Percentiles rank a stretch among this genome's conserved stretches.
phyloP scores from a whole-genome alignment of 2,888 invertebrate genomes.

The Morpho deidamia region DNA sequence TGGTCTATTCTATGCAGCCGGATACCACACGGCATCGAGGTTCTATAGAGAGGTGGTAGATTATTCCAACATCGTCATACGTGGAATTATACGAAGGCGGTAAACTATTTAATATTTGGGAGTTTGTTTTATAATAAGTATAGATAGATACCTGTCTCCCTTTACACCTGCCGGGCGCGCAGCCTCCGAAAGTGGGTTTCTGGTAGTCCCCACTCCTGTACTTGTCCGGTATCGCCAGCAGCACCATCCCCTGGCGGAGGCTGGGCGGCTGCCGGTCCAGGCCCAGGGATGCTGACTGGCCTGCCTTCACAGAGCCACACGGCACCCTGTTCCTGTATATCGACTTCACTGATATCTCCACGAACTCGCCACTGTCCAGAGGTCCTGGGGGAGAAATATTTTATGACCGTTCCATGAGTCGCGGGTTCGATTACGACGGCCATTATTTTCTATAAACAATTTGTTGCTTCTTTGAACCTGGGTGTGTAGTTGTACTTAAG shows the following conservation, averaged over 20 bases:
- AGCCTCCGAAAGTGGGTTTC: slow-evolving; percentile 34
- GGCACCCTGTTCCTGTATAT: slow-evolving; percentile 96
- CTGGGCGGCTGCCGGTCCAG: slow-evolving; percentile 79
- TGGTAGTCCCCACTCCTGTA: slow-evolving; percentile 19
- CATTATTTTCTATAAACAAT: no score
- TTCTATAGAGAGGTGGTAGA: no score
- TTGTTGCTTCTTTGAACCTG: no score
- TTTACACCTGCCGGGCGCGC: slow-evolving; percentile 33
- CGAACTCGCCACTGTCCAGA: slow-evolving; percentile 87
- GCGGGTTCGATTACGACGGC: no score
- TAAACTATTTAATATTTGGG: no score
- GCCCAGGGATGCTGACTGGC: slow-evolving; percentile 92
- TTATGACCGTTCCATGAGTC: no score
- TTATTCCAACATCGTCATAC: no score
- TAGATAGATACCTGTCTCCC: slow-evolving; percentile 29
- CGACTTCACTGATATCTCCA: slow-evolving; percentile 86
- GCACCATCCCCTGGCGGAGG: slow-evolving; percentile 92
- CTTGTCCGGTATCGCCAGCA: slow-evolving; percentile 75
- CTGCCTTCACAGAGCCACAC: slow-evolving; percentile 91
- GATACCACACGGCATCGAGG: no score
- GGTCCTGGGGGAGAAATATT: slow-evolving; percentile 83
- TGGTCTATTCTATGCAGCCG: no score
- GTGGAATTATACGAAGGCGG: no score
- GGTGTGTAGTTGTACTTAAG: no score
- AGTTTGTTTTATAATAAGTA: no score